Percentiles rank a stretch among this genome's conserved stretches.
Conservation (phyloP, 2,113 vertebrate species). For the Parus major region DNA sequence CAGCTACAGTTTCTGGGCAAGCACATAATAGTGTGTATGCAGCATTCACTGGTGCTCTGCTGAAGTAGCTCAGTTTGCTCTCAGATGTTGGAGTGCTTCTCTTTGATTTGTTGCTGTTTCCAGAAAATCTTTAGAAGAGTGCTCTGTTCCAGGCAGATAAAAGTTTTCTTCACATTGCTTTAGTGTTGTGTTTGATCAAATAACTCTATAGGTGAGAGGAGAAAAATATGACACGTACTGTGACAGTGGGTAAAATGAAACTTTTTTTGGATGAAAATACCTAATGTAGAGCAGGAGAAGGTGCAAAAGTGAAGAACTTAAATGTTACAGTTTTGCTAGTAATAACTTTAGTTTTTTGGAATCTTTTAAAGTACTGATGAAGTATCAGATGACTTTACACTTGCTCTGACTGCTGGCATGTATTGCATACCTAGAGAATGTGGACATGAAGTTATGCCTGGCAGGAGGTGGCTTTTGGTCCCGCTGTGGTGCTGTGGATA, state of each 20-base stretch:
- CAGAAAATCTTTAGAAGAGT: background rate
- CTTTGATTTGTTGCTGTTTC: background rate
- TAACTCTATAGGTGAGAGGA: background rate
- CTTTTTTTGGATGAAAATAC: background rate
- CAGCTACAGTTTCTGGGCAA: background rate
- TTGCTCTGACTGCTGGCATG: accelerated
- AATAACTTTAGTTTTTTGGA: accelerated
- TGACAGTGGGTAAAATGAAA: background rate
- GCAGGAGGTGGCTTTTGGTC: background rate
- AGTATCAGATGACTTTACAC: background rate
- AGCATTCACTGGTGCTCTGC: accelerated
- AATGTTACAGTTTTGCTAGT: background rate
- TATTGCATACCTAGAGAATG: accelerated
- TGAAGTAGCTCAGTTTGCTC: background rate
- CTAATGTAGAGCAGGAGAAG: background rate
- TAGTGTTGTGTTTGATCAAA: background rate
- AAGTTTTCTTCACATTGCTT: background rate
- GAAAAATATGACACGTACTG: accelerated
- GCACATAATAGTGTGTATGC: accelerated
- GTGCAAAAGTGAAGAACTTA: background rate
- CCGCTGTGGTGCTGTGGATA: accelerated
- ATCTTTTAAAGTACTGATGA: background rate
- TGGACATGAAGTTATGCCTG: accelerated
- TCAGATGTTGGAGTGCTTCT: background rate
- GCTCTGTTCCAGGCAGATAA: background rate